phyloP scores from a whole-genome alignment of 2,113 vertebrate genomes.

The Parus major region DNA sequence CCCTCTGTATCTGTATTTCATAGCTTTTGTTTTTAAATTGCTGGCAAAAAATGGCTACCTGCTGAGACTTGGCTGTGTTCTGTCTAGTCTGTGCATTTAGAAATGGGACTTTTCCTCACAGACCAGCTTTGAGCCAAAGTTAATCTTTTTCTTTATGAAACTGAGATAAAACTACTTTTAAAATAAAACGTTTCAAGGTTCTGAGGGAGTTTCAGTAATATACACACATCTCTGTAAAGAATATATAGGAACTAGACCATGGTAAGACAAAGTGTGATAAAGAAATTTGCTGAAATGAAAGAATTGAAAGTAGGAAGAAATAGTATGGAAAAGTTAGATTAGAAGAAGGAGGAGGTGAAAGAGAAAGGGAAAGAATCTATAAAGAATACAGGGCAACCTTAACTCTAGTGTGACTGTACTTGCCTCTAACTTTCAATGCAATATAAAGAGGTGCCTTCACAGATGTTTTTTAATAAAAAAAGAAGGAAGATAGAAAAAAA shows the following conservation, averaged over 20 bases:
- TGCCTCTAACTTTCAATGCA: background rate
- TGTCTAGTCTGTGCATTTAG: background rate
- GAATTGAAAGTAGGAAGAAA: background rate
- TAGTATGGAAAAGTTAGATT: background rate
- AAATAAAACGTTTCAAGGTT: background rate
- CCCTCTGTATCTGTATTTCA: background rate
- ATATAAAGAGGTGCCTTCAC: background rate
- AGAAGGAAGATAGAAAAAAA: background rate
- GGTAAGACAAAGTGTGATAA: background rate
- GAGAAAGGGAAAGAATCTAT: background rate
- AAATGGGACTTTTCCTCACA: background rate
- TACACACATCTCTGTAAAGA: background rate
- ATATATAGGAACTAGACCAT: background rate
- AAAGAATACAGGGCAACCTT: background rate
- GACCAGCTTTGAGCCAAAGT: background rate
- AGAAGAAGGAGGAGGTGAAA: background rate
- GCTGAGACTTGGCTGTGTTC: background rate
- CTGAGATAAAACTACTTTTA: background rate
- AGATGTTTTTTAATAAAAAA: background rate
- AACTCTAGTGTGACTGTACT: background rate
- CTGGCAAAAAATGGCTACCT: background rate
- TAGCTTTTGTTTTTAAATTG: background rate
- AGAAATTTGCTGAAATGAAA: slow-evolving; percentile 3
- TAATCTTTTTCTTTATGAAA: background rate
- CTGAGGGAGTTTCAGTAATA: background rate